These are phyloP conservation scores for Tromatobia lineatoria DNA, from an alignment of 2,888 invertebrate species.

Conservation along the genomic window DNA sequence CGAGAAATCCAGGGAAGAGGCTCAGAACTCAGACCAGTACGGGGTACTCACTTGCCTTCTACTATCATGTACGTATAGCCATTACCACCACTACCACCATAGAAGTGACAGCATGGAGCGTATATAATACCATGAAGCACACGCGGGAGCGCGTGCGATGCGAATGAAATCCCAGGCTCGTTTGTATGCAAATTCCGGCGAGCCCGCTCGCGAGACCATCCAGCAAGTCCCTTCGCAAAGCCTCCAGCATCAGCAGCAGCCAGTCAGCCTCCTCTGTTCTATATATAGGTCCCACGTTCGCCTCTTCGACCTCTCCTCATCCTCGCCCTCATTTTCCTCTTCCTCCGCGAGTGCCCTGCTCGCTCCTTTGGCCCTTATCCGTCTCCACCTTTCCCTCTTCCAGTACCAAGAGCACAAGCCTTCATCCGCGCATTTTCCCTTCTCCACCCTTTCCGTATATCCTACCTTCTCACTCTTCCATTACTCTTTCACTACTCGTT, in stretches of 20 bases:
- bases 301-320: slow-evolving; percentile 40
- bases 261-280: slow-evolving; percentile 28
- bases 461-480: slow-evolving; percentile 18
- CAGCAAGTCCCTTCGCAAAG: slow-evolving; percentile 47
- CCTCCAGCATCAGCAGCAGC: slow-evolving; percentile 53
- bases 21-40: background rate
- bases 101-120: slow-evolving; percentile 33
- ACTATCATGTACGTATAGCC: background rate
- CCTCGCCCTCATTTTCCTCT: background rate
- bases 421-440: slow-evolving; percentile 58
- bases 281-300: slow-evolving; percentile 32
- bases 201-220: slow-evolving; percentile 61
- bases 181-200: slow-evolving; percentile 80
- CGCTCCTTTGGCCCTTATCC: slow-evolving; percentile 6
- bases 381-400: slow-evolving; percentile 8
- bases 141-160: slow-evolving; percentile 67
- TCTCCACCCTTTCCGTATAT: slow-evolving; percentile 19
- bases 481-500: slow-evolving; percentile 11
- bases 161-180: slow-evolving; percentile 80
- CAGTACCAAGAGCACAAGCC: slow-evolving; percentile 38
- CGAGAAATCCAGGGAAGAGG: slow-evolving; percentile 50
- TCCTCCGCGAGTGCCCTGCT: background rate
- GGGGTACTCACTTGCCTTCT: background rate
- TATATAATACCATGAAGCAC: slow-evolving; percentile 65
- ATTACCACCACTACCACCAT: slow-evolving; percentile 9